Evolutionary conservation across 2,888 invertebrate genomes (phyloP), one percentile per base, ranked within the genome.

Genomic region (Cyclophora albipunctata): DNA sequence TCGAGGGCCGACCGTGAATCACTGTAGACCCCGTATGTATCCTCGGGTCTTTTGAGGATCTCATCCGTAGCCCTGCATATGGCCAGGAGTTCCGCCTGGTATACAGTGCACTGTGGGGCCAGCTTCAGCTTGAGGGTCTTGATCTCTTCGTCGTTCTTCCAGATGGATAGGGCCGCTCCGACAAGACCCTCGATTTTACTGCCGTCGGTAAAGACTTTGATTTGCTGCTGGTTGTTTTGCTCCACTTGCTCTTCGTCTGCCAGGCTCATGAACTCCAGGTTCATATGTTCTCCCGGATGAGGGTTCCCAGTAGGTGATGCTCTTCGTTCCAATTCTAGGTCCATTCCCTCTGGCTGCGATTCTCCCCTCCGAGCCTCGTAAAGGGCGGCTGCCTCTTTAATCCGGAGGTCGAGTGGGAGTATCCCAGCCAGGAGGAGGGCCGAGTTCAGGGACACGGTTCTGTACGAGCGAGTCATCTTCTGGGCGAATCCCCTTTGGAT

Each of bases 11-110:
- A 45, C 5, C 47, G 49, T 0, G 57, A 57, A 48, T 57, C 57
- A 34, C 55, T 52, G 33, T 34, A 51, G 2, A 59, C 48, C 0
- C 47, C 50, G 7, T 37, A 52, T 3, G 7, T 50, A 3, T 2
- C 0, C 3, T 34, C 45, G 2, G 4, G 20, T 0, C 48, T 35
- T n/a, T 45, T 40, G 0, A 45, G 6, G 2, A 46, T 34, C n/a
- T 40, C 43, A 4, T 37, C 5, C 5, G 42, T 41, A 3, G 55
- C 60, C 33, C 41, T 41, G 20, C 46, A 46, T 4, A 58, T 33
- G 1, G 58, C 56, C 34, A 57, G 35, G 3, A 60, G 45, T 46
- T 62, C 59, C 2, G 59, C 58, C 45, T 62, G 58, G 42, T 55
- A 60, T n/a, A 58, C 60, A 0, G 59, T 57, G 40, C 62, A 43